These are phyloP conservation scores for Tamandua tetradactyla DNA, from an alignment of 2,797 vertebrate species.

Conservation along the genomic window DNA sequence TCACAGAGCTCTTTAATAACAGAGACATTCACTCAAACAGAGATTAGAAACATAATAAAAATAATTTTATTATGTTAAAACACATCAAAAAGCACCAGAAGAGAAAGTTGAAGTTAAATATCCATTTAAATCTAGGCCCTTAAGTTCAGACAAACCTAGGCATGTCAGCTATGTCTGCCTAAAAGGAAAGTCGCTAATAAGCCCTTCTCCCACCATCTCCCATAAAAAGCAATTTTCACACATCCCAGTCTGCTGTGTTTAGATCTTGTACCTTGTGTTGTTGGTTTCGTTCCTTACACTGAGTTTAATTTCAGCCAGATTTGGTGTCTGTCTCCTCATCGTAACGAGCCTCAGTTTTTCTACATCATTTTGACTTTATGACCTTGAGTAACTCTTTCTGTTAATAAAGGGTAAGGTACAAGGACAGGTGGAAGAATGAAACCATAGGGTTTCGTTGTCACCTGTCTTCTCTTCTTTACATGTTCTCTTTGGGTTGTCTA, in stretches of 20 bases:
- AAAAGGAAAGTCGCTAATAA: not conserved
- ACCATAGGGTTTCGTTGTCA: not conserved
- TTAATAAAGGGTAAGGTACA: not conserved
- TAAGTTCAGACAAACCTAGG: not conserved
- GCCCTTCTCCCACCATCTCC: too few species aligned
- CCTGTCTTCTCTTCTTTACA: not conserved
- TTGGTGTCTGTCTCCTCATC: not conserved
- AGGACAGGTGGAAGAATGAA: not conserved
- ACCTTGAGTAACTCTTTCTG: not conserved
- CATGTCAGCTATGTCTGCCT: not conserved
- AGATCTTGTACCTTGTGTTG: not conserved
- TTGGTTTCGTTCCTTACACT: not conserved
- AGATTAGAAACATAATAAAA: not conserved
- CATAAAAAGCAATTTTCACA: not conserved
- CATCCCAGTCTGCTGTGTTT: not conserved
- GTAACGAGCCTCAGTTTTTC: not conserved
- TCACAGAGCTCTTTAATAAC: not conserved
- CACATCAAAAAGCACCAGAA: not conserved
- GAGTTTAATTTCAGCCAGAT: not conserved
- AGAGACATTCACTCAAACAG: not conserved
- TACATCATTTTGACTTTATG: not conserved
- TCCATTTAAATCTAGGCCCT: not conserved
- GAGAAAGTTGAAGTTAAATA: not conserved
- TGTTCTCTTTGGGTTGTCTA: not conserved
- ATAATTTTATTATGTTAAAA: not conserved